Evolutionary conservation across 2,113 vertebrate species (phyloP), one percentile per base, ranked within the genome.

Genomic region (Oxyruncus cristatus): DNA sequence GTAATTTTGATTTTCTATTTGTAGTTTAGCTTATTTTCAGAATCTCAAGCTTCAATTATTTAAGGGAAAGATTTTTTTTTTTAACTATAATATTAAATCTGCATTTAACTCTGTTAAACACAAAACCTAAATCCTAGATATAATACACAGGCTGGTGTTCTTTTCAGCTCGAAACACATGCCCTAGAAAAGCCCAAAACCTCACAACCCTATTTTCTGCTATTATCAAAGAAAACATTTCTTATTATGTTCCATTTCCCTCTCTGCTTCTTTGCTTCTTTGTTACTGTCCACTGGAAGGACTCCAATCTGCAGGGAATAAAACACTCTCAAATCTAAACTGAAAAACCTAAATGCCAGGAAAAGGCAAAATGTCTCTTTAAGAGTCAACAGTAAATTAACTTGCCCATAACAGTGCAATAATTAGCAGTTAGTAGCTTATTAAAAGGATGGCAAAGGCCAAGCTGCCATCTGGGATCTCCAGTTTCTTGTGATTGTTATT

Each of bases 391-490:
- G 98, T 98, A 98, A 98, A 98, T 98, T 98, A 98, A 98, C 98
- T 98, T 97, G 97, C 98, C 98, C 97, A 59, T 97, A 98, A 98
- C 95, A 98, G 98, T 97, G 98, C 98, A 98, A 98, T 98, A 98
- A 98, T 98, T 98, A 98, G 98, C 98, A 97, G 97, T 98, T 98
- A 98, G 98, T 98, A 98, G 98, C 98, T 98, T 98, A 98, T 98
- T 98, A 98, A 98, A 98, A 98, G 98, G 97, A 98, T 98, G 98
- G 97, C 98, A 98, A 97, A 98, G 98, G 98, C 97, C 98, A 98
- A 98, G 97, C 97, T 98, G 98, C 98, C 98, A 98, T 98, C 98
- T 98, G 98, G 98, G 98, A 98, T 98, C 98, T 98, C 97, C 96
- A 88, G 96, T 98, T 98, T 97, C 98, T 97, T 97, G 92, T 94